Evolutionary conservation across 2,113 vertebrate genomes (phyloP), one percentile per base, ranked within the genome.

Genomic region (Erinaceus europaeus): DNA sequence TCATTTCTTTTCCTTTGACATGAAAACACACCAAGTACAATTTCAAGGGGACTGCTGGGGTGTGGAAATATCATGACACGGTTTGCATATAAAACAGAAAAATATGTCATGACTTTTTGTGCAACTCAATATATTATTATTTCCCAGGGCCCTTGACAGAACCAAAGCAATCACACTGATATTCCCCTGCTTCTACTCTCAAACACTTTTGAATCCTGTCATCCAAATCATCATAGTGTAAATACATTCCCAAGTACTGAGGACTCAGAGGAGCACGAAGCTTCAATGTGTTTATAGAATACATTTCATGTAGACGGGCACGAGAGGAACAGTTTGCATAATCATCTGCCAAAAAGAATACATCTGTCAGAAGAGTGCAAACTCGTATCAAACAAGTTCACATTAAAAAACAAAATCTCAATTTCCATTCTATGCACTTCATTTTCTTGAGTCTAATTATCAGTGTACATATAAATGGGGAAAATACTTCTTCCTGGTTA

Each of bases 201-300:
- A 88, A 73, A 83, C 40, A 57, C 67, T 90, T 90, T 80, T 67
- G 52, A 86, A 92, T 91, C 40, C 83, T 86, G 86, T 83, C 92
- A 91, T 86, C 48, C 86, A 91, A 72, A 90, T 76, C 68, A 77
- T 42, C 17, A 12, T 18, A 46, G 32, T 77, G 76, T 21, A 89
- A 81, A 93, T 89, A 81, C 36, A 90, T 84, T 90, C 77, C 62
- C 89, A 81, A 81, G 84, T 32, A 91, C 89, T 84, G 84, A 88
- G 38, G 81, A 77, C 84, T 81, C 87, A 50, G 87, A 90, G 77
- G 87, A 84, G 42, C 59, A 84, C 0, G 42, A 81, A 73, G 74
- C 68, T 86, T 86, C 87, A 84, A 7, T 89, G 81, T 94, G 92
- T 93, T 94, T 91, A 92, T 86, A 90, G 84, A 94, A 95, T 84